Base-by-base conservation (phyloP, 2,888 invertebrate genomes). In the Didymodactylos carnosus region DNA sequence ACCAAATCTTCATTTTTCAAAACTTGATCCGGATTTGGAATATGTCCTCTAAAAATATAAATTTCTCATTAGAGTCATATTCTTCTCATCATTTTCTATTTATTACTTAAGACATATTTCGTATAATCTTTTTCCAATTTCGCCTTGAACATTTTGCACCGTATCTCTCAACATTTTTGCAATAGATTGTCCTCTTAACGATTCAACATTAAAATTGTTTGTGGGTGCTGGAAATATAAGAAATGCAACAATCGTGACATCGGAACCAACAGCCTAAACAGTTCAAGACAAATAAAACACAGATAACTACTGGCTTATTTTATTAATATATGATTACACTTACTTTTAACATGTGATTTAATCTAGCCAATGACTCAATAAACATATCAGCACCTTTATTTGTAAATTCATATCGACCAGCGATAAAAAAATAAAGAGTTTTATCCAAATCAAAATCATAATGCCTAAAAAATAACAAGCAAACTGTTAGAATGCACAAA, bases 361-460 rank as follows among this genome's bases (percentile, higher is more conserved):
- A 86, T 78, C 97, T 87, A 0, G 98, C 94, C 77, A 98, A 83
- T 0, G 94, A 89, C 82, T 99, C 98, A 75, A 98, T 95, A 83
- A 98, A 99, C 77, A 99, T 89, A 81, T 98, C 98, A 0, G 94
- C 97, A 6, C 98, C 98, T 83, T 98, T 98, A 82, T 99, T 98
- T 8, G 91, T 91, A 82, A 92, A 99, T 84, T 99, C 98, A 83
- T 99, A 98, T 5, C 98, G 89, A 0, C 98, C 98, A 73, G 98
- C 98, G 80, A 92, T 97, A 86, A 98, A 98, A 84, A 97, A 93
- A 82, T 98, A 99, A 40, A 99, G 82, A 0, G 97, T 97, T 84
- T 97, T 97, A 82, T 98, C 98, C 80, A 99, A 84, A 83, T 98
- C 91, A 83, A 98, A 98, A 84, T 99, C 92, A 86, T 92, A 94